A percentile compares a stretch with the other conserved stretches of the same genome.
These are phyloP conservation scores for Brenthis ino DNA, from an alignment of 2,888 invertebrate species.

Conservation along the genomic window DNA sequence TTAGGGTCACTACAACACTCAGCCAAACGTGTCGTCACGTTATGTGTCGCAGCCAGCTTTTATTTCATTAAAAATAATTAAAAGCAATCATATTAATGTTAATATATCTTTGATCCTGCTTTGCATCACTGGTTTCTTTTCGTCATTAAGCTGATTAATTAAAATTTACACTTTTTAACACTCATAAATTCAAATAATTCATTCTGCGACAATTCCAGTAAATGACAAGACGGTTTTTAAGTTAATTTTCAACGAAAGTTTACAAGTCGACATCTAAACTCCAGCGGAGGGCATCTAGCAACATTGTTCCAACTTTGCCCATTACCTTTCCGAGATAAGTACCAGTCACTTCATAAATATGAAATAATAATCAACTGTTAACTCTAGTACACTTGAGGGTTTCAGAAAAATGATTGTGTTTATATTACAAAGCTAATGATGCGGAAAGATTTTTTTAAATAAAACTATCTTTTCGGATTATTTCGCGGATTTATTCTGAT, in stretches of 20 bases:
- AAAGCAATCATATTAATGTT: no score
- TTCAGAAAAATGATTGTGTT: conserved; percentile 9
- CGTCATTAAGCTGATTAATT: no score
- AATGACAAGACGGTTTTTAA: conserved; percentile 34
- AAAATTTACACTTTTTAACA: background rate
- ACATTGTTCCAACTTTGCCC: conserved; percentile 34
- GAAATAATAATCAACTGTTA: conserved; percentile 26
- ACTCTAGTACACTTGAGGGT: conserved; percentile 5
- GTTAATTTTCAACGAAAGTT: conserved; percentile 40
- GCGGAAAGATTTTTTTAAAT: background rate
- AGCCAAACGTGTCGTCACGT: no score
- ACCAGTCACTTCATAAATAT: conserved; percentile 38
- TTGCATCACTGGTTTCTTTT: no score
- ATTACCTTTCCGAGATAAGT: conserved; percentile 37
- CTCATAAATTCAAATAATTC: conserved; percentile 6
- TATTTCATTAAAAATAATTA: no score
- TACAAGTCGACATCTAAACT: conserved; percentile 34
- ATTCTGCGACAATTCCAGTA: conserved; percentile 8
- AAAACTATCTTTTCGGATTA: no score
- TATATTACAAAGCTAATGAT: conserved; percentile 2
- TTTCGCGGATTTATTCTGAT: no score
- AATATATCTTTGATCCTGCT: no score
- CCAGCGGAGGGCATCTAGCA: conserved; percentile 21
- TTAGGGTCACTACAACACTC: no score
- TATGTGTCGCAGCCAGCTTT: no score